Evolutionary conservation across 2,797 vertebrate species (phyloP), one percentile per base, ranked within the genome.

Genomic region (Myotis daubentonii): DNA sequence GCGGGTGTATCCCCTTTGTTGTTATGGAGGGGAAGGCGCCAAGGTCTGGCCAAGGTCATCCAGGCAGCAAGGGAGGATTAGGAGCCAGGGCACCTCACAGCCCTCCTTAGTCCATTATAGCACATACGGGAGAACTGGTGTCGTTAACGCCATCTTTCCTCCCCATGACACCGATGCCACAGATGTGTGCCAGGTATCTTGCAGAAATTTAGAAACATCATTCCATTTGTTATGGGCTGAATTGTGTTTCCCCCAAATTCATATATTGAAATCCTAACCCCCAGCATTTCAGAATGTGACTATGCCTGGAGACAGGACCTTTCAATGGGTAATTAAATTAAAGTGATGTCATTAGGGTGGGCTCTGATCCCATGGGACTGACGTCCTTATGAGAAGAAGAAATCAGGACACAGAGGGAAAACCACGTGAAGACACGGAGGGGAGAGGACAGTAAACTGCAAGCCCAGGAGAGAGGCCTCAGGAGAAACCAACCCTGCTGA

Each of bases 281-380:
- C 22, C 11, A 10, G n/a, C 16, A 47, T 30, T 33, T 76, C 9
- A 44, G 10, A 38, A 85, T 30, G 11, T 78, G 44, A 22, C 30
- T 70, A 3, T 57, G 17, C 57, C 70, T 82, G 36, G 51, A 79
- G 57, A 71, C 6, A 28, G 2, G 6, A 15, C 41, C 38, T 85
- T 91, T 66, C 83, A 49, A 68, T 47, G 70, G 22, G 33, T 47
- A n/a, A 66, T 82, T 92, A 75, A 71, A 83, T 89, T 66, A 84
- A 86, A 95, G 66, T n/a, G 44, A 92, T 36, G 28, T 55, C 85
- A 47, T 33, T 47, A 41, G 55, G 4, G 9, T n/a, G 33, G 36
- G 6, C 9, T 19, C 53, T 41, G 53, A 44, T 74, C 70, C 28
- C 41, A 5, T 23, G 22, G 8, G 13, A 44, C 85, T 81, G 41